Conservation (phyloP, 2,888 invertebrate genomes). For the Cantharis lateralis region DNA sequence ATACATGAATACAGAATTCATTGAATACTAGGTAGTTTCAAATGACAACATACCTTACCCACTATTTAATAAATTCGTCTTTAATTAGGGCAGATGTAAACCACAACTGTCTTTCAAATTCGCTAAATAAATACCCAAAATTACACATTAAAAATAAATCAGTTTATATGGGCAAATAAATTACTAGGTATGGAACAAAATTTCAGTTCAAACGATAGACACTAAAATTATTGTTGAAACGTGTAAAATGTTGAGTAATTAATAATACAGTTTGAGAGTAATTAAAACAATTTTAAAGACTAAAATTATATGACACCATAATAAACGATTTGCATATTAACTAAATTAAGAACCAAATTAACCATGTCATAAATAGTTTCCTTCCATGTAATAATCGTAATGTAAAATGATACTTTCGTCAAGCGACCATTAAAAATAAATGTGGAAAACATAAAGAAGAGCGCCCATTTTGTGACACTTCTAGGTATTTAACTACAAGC, state of each 20-base stretch:
- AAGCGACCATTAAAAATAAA: slow-evolving; percentile 49
- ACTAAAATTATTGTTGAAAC: background rate
- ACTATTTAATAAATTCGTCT: slow-evolving; percentile 21
- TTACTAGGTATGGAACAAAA: background rate
- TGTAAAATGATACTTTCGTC: slow-evolving; percentile 35
- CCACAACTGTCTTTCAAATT: slow-evolving; percentile 21
- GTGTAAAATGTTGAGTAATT: background rate
- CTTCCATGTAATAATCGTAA: slow-evolving; percentile 40
- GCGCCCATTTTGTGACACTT: slow-evolving; percentile 33
- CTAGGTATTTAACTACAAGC: slow-evolving; percentile 35
- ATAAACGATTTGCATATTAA: slow-evolving; percentile 16
- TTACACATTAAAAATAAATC: slow-evolving; percentile 3
- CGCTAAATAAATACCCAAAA: slow-evolving; percentile 2
- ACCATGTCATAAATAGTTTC: slow-evolving; percentile 39
- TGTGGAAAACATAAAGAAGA: slow-evolving; percentile 49
- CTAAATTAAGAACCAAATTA: slow-evolving; percentile 24
- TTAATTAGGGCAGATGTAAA: slow-evolving; percentile 40
- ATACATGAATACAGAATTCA: slow-evolving; percentile 43
- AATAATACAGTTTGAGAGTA: background rate
- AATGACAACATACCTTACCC: slow-evolving; percentile 38
- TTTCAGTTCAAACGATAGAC: background rate
- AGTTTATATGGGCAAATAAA: background rate
- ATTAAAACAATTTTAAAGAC: background rate
- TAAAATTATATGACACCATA: background rate
- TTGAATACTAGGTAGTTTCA: slow-evolving; percentile 38